Conservation (phyloP, 2,113 vertebrate genomes). For the Malaclemys terrapin region DNA sequence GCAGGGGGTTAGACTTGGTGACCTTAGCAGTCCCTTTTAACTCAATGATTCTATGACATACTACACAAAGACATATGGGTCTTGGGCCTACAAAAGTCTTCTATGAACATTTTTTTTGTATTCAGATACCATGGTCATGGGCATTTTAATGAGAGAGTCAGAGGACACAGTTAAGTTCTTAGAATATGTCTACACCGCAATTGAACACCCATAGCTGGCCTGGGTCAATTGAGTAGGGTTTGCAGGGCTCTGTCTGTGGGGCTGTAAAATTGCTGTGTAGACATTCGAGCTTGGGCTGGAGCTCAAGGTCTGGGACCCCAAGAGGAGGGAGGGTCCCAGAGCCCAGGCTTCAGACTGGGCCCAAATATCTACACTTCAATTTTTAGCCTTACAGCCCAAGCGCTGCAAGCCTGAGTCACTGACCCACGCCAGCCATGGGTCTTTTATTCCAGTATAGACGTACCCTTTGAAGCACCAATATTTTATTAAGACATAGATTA, state of each 20-base stretch:
- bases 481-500: slow-evolving; percentile 49
- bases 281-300: neutral
- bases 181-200: neutral
- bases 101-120: slow-evolving; percentile 33
- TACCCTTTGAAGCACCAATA: slow-evolving; percentile 14
- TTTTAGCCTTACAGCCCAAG: neutral
- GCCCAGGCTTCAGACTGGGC: neutral
- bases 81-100: neutral
- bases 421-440: neutral
- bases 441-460: neutral
- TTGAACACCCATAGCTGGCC: neutral
- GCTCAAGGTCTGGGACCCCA: neutral
- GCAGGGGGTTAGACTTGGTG: neutral
- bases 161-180: slow-evolving; percentile 3
- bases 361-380: neutral
- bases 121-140: slow-evolving; percentile 1
- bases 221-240: neutral
- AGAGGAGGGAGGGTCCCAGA: neutral
- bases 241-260: too few relatives aligned
- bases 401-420: neutral
- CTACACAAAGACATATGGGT: neutral
- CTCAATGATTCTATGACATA: neutral
- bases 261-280: neutral
- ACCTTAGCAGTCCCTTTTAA: neutral
- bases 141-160: neutral